Evolutionary conservation across 1,140 invertebrate genomes (phyloP).

Genomic region (Lucilia cuprina): DNA sequence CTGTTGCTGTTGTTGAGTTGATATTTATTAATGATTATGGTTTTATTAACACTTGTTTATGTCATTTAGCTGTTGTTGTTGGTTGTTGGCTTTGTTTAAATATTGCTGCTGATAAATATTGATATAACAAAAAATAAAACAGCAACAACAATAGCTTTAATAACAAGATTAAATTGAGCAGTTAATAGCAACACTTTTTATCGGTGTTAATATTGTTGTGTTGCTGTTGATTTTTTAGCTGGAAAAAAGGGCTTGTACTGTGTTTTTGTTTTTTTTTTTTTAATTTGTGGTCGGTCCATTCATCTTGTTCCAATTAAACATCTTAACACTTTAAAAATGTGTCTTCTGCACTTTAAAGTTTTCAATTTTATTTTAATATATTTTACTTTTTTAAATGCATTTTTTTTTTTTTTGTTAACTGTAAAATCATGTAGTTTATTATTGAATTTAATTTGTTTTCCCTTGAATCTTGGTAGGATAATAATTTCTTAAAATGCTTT

Average conservation of each 20-base stretch:
- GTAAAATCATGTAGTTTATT: conserved; percentile 28
- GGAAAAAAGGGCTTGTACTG: not conserved
- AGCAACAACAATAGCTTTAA: not conserved
- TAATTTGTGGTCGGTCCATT: not conserved
- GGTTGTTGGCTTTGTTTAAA: not conserved
- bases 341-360: conserved; percentile 12
- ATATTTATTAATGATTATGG: conserved; percentile 32
- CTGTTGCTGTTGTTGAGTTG: not conserved
- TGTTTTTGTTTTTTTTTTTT: not conserved
- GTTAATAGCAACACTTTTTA: conserved; percentile 19
- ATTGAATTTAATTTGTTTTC: conserved; percentile 16
- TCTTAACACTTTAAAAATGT: not conserved
- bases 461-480: not conserved
- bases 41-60: conserved; percentile 35
- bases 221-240: not conserved
- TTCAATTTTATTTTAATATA: not conserved
- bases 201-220: not conserved
- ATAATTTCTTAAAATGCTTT: conserved; percentile 12
- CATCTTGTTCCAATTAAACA: conserved; percentile 14
- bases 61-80: conserved; percentile 9
- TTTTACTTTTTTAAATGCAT: no score
- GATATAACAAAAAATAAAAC: not conserved
- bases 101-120: conserved; percentile 7
- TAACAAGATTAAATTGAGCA: conserved; percentile 27
- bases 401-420: not conserved